phyloP scores from a whole-genome alignment of 2,888 invertebrate genomes.

The Tenthredo amoena region DNA sequence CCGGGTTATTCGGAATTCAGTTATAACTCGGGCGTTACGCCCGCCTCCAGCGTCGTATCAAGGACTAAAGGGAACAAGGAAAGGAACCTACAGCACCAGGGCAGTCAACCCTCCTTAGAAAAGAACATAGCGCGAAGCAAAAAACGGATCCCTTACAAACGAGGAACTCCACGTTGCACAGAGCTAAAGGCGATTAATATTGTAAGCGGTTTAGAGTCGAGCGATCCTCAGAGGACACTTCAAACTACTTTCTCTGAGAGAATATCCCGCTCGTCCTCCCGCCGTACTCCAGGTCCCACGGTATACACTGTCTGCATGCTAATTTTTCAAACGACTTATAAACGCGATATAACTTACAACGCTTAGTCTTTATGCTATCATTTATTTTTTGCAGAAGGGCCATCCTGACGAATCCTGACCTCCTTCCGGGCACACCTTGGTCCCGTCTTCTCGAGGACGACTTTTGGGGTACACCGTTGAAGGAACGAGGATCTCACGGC shows the following conservation, averaged over 20 bases:
- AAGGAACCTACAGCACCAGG: neutral
- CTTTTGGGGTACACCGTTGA: constrained; percentile 98
- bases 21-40: constrained; percentile 54
- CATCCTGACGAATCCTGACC: constrained; percentile 96
- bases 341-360: constrained; percentile 25
- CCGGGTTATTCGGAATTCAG: constrained; percentile 53
- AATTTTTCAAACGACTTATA: constrained; percentile 43
- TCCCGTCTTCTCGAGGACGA: constrained; percentile 92
- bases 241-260: constrained; percentile 49
- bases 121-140: constrained; percentile 38
- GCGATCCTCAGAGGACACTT: constrained; percentile 51
- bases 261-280: constrained; percentile 34
- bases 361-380: neutral
- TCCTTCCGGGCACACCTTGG: constrained; percentile 91
- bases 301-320: constrained; percentile 42
- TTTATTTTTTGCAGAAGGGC: constrained; percentile 87
- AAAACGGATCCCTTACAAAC: constrained; percentile 47
- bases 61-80: constrained; percentile 25
- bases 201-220: constrained; percentile 54
- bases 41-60: constrained; percentile 27
- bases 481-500: constrained; percentile 96
- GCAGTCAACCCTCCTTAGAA: constrained; percentile 28
- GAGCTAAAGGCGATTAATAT: constrained; percentile 54
- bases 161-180: constrained; percentile 34
- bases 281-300: constrained; percentile 13